Base-by-base conservation (phyloP, 2,888 invertebrate species). In the Drepana falcataria region DNA sequence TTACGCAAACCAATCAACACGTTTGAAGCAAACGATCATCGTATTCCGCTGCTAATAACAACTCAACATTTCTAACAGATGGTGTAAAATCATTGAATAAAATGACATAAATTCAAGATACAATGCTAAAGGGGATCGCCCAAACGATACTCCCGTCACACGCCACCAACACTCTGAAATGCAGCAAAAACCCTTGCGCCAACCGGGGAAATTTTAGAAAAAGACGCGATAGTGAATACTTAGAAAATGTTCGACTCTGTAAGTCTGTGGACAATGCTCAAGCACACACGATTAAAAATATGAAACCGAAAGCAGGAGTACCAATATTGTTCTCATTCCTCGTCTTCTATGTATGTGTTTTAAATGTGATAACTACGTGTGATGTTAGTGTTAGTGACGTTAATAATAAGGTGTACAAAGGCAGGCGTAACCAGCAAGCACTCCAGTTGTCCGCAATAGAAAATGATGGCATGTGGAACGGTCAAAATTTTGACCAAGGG, bases 331-430 rank as follows among this genome's bases (percentile, higher is more conserved):
- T 83, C 60, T 76, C 81, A 80, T 79, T 88, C 75, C 76, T 89
- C 56, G 62, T 87, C 65, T 81, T 85, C 60, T 85, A 86, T 75
- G 34, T 86, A 61, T 88, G 83, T 84, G 71, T 87, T 77, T 68
- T 85, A 70, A 88, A 90, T 87, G 87, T 90, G 85, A 87, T 90
- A 88, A 80, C 81, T 77, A 75, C 70, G 81, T 90, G 90, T 87
- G 87, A 89, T 87, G 87, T 77, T 84, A 89, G 83, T 81, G 75
- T 84, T 74, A 89, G 76, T 79, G 70, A 79, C 77, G 69, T 83
- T 75, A 80, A 83, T 81, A 76, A 68, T 60, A 77, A 77, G 67
- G 68, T 64, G 55, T 63, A 61, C 58, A 75, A 77, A 68, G 65
- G 74, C 52, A 64, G 60, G 55, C 59, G 63, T 53, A 59, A 63